Percentiles rank a stretch among this genome's conserved stretches.
Conservation (phyloP, 2,888 invertebrate genomes). For the Theretra japonica region DNA sequence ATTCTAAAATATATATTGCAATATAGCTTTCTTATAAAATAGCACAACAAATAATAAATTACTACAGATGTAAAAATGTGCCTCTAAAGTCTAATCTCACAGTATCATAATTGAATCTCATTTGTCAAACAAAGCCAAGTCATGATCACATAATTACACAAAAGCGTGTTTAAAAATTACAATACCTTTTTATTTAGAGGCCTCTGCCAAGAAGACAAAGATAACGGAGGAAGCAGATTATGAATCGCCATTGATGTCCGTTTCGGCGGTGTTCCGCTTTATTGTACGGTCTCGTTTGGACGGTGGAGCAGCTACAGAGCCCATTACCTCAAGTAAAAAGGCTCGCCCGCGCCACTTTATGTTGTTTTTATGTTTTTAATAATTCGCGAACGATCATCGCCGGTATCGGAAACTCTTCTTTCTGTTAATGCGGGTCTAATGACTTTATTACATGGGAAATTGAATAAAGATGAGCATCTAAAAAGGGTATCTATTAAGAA, state of each 20-base stretch:
- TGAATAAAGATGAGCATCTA: background rate
- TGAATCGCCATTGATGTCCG: slow-evolving; percentile 14
- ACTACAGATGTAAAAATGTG: too few relatives aligned
- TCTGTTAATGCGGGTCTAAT: background rate
- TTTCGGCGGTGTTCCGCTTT: background rate
- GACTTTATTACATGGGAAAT: background rate
- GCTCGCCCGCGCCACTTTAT: slow-evolving; percentile 32
- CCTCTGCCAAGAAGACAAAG: background rate
- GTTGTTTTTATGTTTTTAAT: slow-evolving; percentile 48
- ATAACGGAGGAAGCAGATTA: slow-evolving; percentile 13
- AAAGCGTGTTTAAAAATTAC: background rate
- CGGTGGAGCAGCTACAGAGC: background rate
- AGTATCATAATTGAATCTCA: too few relatives aligned
- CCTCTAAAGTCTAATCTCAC: too few relatives aligned
- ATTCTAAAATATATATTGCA: too few relatives aligned
- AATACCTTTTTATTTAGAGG: background rate
- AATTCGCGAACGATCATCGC: slow-evolving; percentile 40
- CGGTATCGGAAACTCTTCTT: slow-evolving; percentile 32
- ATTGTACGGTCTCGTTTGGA: slow-evolving; percentile 16
- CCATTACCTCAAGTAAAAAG: slow-evolving; percentile 17
- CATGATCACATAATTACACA: background rate
- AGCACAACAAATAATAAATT: too few relatives aligned
- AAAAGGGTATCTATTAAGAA: too few relatives aligned
- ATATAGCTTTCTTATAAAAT: too few relatives aligned
- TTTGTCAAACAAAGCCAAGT: background rate